Evolutionary conservation across 2,888 invertebrate species (phyloP).

Genomic region (Sycophila texana): DNA sequence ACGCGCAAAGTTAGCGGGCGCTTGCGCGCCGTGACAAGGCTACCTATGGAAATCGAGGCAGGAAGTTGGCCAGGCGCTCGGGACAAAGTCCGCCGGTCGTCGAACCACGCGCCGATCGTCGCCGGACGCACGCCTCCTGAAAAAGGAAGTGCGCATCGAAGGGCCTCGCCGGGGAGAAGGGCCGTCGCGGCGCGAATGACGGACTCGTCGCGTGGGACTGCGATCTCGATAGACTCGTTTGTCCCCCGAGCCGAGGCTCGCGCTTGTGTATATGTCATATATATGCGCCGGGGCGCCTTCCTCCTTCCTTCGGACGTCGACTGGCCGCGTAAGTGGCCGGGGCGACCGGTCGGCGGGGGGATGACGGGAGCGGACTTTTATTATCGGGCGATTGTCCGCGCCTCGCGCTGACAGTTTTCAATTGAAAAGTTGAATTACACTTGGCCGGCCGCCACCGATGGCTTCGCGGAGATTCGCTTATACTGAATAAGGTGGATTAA

Average conservation of each 20-base stretch:
- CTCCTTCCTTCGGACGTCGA: conserved; percentile 41
- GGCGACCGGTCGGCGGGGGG: conserved; percentile 15
- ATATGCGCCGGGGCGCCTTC: no score
- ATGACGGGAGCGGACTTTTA: background rate
- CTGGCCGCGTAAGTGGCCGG: conserved; percentile 5
- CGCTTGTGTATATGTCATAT: no score
- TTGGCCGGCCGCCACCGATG: no score
- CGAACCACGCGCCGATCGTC: background rate
- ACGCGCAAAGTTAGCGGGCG: background rate
- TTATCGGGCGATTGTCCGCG: no score
- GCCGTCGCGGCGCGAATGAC: background rate
- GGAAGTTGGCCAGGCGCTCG: conserved; percentile 12
- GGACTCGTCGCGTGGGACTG: conserved; percentile 60
- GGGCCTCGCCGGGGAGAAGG: conserved; percentile 19
- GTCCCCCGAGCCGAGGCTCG: conserved; percentile 46
- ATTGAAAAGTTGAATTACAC: no score
- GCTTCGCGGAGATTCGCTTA: no score
- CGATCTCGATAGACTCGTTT: conserved; percentile 71
- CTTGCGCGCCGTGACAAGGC: background rate
- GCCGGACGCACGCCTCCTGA: background rate
- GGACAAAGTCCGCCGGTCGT: conserved; percentile 8
- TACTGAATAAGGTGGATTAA: no score
- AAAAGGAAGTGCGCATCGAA: background rate
- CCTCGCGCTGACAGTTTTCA: no score
- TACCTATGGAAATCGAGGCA: background rate